Evolutionary conservation across 2,797 vertebrate genomes (phyloP), one percentile per base, ranked within the genome.

Genomic region (Tachyglossus aculeatus): DNA sequence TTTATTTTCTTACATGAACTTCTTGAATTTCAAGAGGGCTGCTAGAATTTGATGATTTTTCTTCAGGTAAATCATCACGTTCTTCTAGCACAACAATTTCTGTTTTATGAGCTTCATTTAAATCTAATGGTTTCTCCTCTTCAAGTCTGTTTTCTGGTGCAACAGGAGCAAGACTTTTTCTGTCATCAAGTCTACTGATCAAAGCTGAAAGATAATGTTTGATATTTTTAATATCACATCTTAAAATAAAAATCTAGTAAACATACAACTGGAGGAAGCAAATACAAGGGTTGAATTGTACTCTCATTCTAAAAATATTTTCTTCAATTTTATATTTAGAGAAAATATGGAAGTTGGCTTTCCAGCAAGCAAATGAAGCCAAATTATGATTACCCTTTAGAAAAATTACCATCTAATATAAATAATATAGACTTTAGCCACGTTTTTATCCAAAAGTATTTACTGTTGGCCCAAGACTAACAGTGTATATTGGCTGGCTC

Each of bases 41-140:
- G 13, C 34, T 59, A 78, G 78, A 74, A 68, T 60, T 2, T 33
- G 45, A 40, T 71, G 4, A 25, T 54, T 85, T 71, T 80, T 88
- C 86, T 64, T 82, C 86, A 4, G 6, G 38, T 52, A 82, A 24
- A 74, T 81, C n/a, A 87, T 88, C 36, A 86, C 72, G 24, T 88
- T 88, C 66, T 67, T 95, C 90, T 67, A 91, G 90, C 52, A 93
- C 90, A 79, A 93, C 90, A 82, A 93, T 93, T 74, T 95, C 94
- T 77, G 86, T 88, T 32, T 93, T 93, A 12, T 64, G 82, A 70
- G 95, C 94, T 77, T 80, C 25, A 75, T 75, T 57, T 61, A 88
- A 50, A 47, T 72, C 74, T 43, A 91, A 69, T 12, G 86, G 65
- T 11, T 82, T 86, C 19, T 89, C 86, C 12, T 90, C 90, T 6